Evolutionary conservation across 2,113 vertebrate species (phyloP).

Genomic region (Taxidea taxus): DNA sequence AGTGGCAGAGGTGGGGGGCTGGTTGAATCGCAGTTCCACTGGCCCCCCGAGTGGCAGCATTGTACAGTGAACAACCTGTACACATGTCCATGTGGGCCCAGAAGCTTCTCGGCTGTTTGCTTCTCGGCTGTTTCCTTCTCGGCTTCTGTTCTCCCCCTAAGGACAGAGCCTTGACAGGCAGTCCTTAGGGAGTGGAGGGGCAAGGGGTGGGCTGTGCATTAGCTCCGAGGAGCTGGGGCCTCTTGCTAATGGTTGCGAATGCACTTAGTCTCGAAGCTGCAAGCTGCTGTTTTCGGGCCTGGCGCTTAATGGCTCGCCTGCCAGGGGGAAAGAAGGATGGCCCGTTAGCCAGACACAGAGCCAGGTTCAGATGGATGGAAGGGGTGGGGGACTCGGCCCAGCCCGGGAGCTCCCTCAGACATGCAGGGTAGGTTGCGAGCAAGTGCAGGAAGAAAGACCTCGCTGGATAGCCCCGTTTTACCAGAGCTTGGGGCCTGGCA

Average conservation of each 20-base stretch:
- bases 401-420: not conserved
- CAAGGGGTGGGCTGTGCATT: not conserved
- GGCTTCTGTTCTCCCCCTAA: not conserved
- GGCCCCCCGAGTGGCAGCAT: not conserved
- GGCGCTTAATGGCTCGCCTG: slow-evolving; percentile 39
- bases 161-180: not conserved
- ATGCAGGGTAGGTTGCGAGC: not conserved
- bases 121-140: not conserved
- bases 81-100: not conserved
- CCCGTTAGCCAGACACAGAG: not conserved
- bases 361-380: not conserved
- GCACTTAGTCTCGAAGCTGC: slow-evolving; percentile 57
- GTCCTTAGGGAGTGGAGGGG: not conserved
- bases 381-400: not conserved
- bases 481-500: not conserved
- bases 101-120: not conserved
- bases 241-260: slow-evolving; percentile 52
- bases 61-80: not conserved
- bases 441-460: not conserved
- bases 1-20: not conserved
- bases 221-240: not conserved
- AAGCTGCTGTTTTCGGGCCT: not conserved
- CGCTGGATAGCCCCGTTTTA: not conserved
- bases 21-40: rapidly evolving
- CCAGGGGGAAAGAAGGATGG: slow-evolving; percentile 52